Evolutionary conservation across 2,888 invertebrate species (phyloP).

Genomic region (Scaptomyza reducta): DNA sequence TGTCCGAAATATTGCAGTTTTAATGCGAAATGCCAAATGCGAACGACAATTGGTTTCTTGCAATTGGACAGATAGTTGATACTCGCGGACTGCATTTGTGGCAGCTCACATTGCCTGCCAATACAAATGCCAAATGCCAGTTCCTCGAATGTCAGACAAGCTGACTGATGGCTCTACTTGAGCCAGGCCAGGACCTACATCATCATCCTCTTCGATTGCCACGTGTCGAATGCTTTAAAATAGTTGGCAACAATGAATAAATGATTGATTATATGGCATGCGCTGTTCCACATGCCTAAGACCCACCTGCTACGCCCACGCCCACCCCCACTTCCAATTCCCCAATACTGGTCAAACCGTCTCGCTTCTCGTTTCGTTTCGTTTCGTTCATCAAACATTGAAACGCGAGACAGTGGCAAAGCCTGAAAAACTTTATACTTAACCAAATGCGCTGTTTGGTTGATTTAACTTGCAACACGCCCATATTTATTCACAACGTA

Average conservation of each 20-base stretch:
- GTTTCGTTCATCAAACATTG: not conserved
- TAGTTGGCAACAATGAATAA: conserved; percentile 62
- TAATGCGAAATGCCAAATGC: not conserved
- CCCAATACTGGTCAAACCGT: not conserved
- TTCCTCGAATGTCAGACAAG: conserved; percentile 38
- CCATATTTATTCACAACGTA: conserved; percentile 27
- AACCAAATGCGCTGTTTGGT: not conserved
- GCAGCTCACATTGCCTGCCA: conserved; percentile 9
- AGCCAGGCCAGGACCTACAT: conserved; percentile 6
- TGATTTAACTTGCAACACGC: conserved; percentile 24
- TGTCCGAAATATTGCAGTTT: not conserved
- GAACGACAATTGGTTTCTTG: not conserved
- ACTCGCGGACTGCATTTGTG: not conserved
- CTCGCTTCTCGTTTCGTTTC: not conserved
- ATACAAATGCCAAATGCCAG: conserved; percentile 41
- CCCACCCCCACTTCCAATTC: not conserved
- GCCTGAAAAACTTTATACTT: not conserved
- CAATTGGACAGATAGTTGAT: not conserved
- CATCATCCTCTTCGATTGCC: conserved; percentile 24
- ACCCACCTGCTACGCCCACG: not conserved
- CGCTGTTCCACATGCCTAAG: conserved; percentile 16
- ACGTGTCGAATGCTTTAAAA: conserved; percentile 62
- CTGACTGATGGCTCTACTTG: conserved; percentile 24
- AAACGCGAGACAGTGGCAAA: conserved; percentile 1
- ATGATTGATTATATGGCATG: conserved; percentile 66